A percentile compares a stretch with the other conserved stretches of the same genome.
phyloP scores from a whole-genome alignment of 2,797 vertebrate genomes.

The Sternarchorhynchus goeldii region DNA sequence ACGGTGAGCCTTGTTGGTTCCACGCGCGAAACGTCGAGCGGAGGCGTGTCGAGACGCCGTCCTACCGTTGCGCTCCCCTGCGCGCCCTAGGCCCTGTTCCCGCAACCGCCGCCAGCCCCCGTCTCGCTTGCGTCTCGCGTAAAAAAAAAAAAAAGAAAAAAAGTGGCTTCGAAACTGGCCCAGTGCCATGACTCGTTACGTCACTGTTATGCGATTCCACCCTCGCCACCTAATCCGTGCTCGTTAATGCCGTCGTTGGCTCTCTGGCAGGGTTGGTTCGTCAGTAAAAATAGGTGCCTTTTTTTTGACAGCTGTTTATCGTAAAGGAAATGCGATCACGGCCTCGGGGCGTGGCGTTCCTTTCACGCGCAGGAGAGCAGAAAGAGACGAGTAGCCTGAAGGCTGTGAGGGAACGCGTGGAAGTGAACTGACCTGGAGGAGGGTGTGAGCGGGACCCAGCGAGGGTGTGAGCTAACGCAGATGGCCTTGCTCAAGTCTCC shows the following conservation, averaged over 20 bases:
- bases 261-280: not conserved
- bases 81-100: not conserved
- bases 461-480: no score
- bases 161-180: not conserved
- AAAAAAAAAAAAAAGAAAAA: no score
- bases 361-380: constrained; percentile 45
- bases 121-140: not conserved
- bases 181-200: not conserved
- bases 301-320: constrained; percentile 35
- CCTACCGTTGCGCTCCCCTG: not conserved
- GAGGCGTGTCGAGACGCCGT: no score
- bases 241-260: not conserved
- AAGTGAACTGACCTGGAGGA: no score
- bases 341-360: constrained; percentile 14
- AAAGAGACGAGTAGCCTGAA: constrained; percentile 48
- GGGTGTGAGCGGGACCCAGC: no score
- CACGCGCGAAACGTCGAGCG: no score
- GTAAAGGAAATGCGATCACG: constrained; percentile 39
- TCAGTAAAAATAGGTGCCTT: not conserved
- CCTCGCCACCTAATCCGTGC: not conserved
- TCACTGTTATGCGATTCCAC: not conserved
- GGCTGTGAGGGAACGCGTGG: constrained; percentile 35
- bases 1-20: constrained; percentile 74
- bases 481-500: no score
- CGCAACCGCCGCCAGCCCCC: no score